These are phyloP conservation scores for Drosophila ustulata DNA, from an alignment of 2,888 invertebrate genomes.

Conservation along the genomic window DNA sequence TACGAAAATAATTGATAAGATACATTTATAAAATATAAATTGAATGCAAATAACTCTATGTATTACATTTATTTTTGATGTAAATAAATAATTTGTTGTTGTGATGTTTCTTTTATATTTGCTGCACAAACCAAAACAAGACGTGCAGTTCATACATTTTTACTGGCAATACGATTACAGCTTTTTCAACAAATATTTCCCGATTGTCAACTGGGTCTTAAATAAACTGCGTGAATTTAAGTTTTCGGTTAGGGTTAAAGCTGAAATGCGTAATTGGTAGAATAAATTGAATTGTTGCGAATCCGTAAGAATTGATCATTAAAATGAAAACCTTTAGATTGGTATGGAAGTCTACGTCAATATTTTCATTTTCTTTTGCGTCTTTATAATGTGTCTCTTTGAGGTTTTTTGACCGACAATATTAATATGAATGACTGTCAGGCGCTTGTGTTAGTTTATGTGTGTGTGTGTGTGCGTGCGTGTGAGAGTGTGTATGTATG, in stretches of 20 bases:
- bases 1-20: neutral
- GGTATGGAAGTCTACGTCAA: slow-evolving; percentile 33
- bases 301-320: neutral
- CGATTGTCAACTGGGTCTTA: neutral
- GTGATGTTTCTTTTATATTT: neutral
- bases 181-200: neutral
- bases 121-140: neutral
- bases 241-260: neutral
- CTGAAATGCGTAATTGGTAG: neutral
- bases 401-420: slow-evolving; percentile 65
- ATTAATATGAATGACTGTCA: slow-evolving; percentile 77
- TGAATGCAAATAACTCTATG: neutral
- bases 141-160: neutral
- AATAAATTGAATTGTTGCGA: neutral
- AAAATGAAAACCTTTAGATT: slow-evolving; percentile 24
- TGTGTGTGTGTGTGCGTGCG: slow-evolving; percentile 29
- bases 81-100: neutral
- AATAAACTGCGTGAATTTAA: slow-evolving; percentile 10
- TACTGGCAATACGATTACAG: neutral
- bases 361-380: slow-evolving; percentile 10
- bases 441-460: slow-evolving; percentile 41
- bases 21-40: neutral
- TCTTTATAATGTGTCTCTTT: slow-evolving; percentile 25
- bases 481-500: slow-evolving; percentile 3
- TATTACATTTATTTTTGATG: neutral